Evolutionary conservation across 2,113 vertebrate species (phyloP).

Genomic region (Istiophorus platypterus): DNA sequence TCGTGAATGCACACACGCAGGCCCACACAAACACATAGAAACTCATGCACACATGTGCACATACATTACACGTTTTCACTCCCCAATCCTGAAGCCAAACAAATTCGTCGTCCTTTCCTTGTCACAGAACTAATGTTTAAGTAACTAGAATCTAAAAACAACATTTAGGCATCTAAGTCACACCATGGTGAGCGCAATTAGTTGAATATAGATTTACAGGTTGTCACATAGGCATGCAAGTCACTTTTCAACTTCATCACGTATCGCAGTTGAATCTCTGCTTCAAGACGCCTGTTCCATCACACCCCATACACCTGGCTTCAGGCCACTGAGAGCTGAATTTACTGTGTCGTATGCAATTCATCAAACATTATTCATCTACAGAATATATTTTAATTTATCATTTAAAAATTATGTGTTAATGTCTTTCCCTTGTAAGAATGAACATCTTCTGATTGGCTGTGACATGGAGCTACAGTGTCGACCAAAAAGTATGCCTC

Average conservation of each 20-base stretch:
- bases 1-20: conserved; percentile 48
- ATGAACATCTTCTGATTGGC: background rate
- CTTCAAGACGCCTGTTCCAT: background rate
- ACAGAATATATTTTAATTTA: background rate
- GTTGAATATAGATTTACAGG: conserved; percentile 16
- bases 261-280: background rate
- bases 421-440: background rate
- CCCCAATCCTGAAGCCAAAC: conserved; percentile 30
- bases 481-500: background rate
- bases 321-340: background rate
- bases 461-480: background rate
- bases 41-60: conserved; percentile 19
- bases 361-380: background rate
- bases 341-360: background rate
- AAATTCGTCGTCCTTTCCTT: conserved; percentile 47
- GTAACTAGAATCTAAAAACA: conserved; percentile 20
- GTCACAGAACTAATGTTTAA: conserved; percentile 38
- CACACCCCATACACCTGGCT: background rate
- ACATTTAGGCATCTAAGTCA: background rate
- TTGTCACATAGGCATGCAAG: background rate
- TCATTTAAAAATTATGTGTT: background rate
- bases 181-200: background rate
- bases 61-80: conserved; percentile 50
- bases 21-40: conserved; percentile 16
- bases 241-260: background rate